These are phyloP conservation scores for Cryptoblepharus egeriae DNA, from an alignment of 2,797 vertebrate genomes.

Conservation along the genomic window DNA sequence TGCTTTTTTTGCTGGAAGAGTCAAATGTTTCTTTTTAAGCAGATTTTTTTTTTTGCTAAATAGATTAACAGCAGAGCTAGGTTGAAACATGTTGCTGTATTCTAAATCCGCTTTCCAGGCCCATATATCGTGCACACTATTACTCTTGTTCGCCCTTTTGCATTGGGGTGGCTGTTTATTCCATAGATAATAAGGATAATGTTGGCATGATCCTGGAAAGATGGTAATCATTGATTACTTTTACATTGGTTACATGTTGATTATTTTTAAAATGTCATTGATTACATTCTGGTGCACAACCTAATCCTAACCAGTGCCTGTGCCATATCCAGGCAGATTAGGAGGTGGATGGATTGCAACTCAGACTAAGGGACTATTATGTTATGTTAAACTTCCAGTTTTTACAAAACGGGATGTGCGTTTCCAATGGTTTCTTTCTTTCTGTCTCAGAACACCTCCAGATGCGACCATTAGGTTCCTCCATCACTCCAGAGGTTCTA, in stretches of 20 bases:
- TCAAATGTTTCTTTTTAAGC: conserved; percentile 42
- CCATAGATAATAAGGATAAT: not conserved
- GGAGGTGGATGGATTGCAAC: too few species aligned
- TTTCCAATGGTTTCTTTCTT: too few species aligned
- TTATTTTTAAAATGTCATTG: too few species aligned
- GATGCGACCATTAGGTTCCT: too few species aligned
- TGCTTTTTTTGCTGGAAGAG: not conserved
- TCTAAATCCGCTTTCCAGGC: conserved; percentile 9
- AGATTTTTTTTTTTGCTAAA: conserved; percentile 37
- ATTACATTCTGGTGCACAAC: not conserved
- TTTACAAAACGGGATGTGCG: too few species aligned
- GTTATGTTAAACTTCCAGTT: too few species aligned
- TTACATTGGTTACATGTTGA: too few species aligned
- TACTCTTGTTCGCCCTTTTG: not conserved
- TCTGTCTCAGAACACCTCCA: too few species aligned
- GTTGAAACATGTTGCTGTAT: conserved; percentile 32
- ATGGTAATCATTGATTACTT: not conserved
- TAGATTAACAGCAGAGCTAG: conserved; percentile 13
- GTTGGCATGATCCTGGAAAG: not conserved
- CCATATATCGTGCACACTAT: not conserved
- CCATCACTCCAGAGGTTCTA: too few species aligned
- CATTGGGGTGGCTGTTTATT: not conserved
- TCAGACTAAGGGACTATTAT: too few species aligned
- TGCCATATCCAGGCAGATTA: too few species aligned
- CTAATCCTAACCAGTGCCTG: too few species aligned